These are phyloP conservation scores for Hyposoter dolosus DNA, from an alignment of 2,888 invertebrate species.

Conservation along the genomic window DNA sequence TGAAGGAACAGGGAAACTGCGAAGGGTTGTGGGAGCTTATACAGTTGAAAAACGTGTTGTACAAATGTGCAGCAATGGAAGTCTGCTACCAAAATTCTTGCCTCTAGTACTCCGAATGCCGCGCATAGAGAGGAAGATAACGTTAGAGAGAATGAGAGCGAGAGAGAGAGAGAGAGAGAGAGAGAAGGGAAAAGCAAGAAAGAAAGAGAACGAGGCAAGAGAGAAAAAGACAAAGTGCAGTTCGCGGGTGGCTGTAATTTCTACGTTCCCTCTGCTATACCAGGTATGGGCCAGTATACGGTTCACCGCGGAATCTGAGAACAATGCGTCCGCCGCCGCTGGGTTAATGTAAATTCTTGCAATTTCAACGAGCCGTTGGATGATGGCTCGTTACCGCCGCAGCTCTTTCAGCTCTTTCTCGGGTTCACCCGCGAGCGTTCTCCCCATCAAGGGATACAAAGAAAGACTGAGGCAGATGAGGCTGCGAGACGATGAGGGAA, in stretches of 20 bases:
- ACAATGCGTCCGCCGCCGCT: slow-evolving; percentile 63
- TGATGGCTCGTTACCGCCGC: slow-evolving; percentile 63
- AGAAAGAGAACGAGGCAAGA: slow-evolving; percentile 17
- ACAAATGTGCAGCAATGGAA: slow-evolving; percentile 17
- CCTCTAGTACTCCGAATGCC: slow-evolving; percentile 3
- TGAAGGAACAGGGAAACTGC: slow-evolving; percentile 24
- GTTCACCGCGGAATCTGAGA: slow-evolving; percentile 64
- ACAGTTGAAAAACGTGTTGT: slow-evolving; percentile 12
- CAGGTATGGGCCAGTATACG: slow-evolving; percentile 34
- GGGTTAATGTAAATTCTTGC: slow-evolving; percentile 72
- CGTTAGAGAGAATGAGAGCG: slow-evolving; percentile 10
- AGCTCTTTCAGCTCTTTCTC: slow-evolving; percentile 32
- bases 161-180: background rate
- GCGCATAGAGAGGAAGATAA: background rate
- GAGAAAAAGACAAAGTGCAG: slow-evolving; percentile 33
- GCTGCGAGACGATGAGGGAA: slow-evolving; percentile 26
- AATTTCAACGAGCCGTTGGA: slow-evolving; percentile 67
- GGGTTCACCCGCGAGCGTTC: slow-evolving; percentile 15
- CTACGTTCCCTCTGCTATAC: slow-evolving; percentile 41
- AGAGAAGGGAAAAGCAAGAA: background rate
- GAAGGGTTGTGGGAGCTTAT: slow-evolving; percentile 9
- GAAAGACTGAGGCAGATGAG: slow-evolving; percentile 48
- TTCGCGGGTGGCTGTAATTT: slow-evolving; percentile 63
- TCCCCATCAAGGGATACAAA: slow-evolving; percentile 57
- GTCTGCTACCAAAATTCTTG: slow-evolving; percentile 3